Evolutionary conservation across 1,140 invertebrate species (phyloP).

Genomic region (Macrocentrus cingulum): DNA sequence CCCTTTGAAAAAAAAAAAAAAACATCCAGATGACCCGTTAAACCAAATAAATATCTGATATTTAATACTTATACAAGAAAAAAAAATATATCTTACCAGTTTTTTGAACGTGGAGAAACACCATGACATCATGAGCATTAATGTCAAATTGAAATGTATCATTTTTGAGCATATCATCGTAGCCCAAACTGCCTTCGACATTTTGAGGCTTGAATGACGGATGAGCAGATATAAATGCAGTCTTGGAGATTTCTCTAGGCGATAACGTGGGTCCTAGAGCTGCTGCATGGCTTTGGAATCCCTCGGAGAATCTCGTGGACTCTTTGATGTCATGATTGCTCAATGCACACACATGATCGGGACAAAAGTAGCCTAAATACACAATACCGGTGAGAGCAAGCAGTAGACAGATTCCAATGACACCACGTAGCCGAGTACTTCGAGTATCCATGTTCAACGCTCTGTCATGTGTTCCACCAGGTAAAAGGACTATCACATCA

Average conservation of each 20-base stretch:
- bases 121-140: constrained; percentile 92
- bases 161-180: constrained; percentile 77
- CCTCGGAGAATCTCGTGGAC: constrained; percentile 49
- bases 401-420: constrained; percentile 75
- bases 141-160: constrained; percentile 87
- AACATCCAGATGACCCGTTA: too few relatives aligned
- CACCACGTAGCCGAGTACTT: constrained; percentile 65
- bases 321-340: constrained; percentile 65
- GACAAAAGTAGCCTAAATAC: constrained; percentile 85
- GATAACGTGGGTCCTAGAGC: constrained; percentile 62
- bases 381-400: constrained; percentile 80
- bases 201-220: constrained; percentile 54
- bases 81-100: constrained; percentile 62
- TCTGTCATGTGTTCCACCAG: constrained; percentile 37
- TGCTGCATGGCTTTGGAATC: constrained; percentile 43
- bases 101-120: constrained; percentile 98
- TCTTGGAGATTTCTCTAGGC: constrained; percentile 46
- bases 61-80: too few relatives aligned
- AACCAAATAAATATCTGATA: too few relatives aligned
- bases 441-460: constrained; percentile 49
- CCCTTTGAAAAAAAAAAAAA: constrained; percentile 53
- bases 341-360: constrained; percentile 80
- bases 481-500: constrained; percentile 42
- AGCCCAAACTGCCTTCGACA: constrained; percentile 60
- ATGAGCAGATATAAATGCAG: constrained; percentile 45